Evolutionary conservation across 1,140 invertebrate genomes (phyloP), one percentile per base, ranked within the genome.

Genomic region (Cylas formicarius): DNA sequence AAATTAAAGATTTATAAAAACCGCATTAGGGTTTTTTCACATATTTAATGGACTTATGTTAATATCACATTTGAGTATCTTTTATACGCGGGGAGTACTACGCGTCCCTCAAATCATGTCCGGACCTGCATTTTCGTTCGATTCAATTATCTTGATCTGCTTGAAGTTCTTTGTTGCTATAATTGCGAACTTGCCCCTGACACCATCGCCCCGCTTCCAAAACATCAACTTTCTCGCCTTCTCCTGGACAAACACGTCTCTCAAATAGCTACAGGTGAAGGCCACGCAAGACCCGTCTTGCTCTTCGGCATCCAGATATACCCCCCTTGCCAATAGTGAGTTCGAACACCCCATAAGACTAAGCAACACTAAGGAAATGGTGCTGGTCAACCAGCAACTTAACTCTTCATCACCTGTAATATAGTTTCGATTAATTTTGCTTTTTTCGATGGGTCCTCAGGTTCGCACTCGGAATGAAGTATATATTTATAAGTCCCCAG

Each of bases 221-320:
- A n/a, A n/a, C n/a, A n/a, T n/a, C n/a, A n/a, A n/a, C n/a, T n/a
- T n/a, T n/a, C n/a, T n/a, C n/a, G n/a, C n/a, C n/a, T 72, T 67
- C 44, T 78, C 75, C 33, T 77, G 72, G 58, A 85, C 77, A 63
- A 86, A 81, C 66, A 83, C 82, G 10, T 84, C 65, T 46, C 82
- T 69, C n/a, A 87, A 73, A 63, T 87, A 89, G 55, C 86, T 82
- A 50, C 82, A 83, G 1, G 84, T 82, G 63, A 90, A 84, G 36
- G 81, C 76, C 0, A 87, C 83, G 57, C 86, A 86, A 51, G 84
- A 75, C 3, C 84, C 84, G 0, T 77, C 78, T 0, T 81, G 76
- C 51, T 87, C 84, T 58, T 88, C 85, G 0, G 77, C 84, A 62
- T 90, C 86, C 22, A 87, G 84, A 59, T 85, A 87, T 1, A 90